A percentile compares a stretch with the other conserved stretches of the same genome.
Evolutionary conservation across 2,888 invertebrate species (phyloP).

Genomic region (Rotaria sp.): DNA sequence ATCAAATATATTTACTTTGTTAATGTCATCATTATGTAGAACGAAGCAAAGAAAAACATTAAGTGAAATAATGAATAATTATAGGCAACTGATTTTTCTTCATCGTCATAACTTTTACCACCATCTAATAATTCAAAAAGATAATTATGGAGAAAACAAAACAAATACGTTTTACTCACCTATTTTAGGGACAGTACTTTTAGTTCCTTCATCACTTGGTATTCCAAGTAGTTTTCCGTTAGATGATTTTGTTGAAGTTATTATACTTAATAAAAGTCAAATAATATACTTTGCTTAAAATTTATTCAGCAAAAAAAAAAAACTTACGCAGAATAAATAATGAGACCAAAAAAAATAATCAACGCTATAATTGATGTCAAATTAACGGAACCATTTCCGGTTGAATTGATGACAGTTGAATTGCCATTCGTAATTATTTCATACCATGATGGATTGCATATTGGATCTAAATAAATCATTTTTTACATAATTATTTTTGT

Average conservation of each 20-base stretch:
- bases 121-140: constrained; percentile 42
- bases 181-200: neutral
- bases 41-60: constrained; percentile 86
- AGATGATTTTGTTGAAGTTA: neutral
- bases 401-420: constrained; percentile 37
- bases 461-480: constrained; percentile 53
- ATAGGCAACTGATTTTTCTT: constrained; percentile 75
- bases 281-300: neutral
- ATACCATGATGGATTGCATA: constrained; percentile 41
- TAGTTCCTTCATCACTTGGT: neutral
- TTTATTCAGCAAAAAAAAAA: neutral
- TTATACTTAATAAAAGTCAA: neutral
- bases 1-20: constrained; percentile 93
- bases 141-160: neutral
- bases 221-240: neutral
- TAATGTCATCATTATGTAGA: constrained; percentile 99
- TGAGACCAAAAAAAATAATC: neutral
- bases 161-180: neutral
- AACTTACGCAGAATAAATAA: neutral
- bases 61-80: constrained; percentile 93
- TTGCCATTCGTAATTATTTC: neutral
- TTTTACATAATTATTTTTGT: neutral
- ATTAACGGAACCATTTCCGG: neutral
- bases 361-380: neutral
- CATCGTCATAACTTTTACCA: constrained; percentile 77